Base-by-base conservation (phyloP, 2,888 invertebrate genomes). In the Dyspetes luteomarginatus region DNA sequence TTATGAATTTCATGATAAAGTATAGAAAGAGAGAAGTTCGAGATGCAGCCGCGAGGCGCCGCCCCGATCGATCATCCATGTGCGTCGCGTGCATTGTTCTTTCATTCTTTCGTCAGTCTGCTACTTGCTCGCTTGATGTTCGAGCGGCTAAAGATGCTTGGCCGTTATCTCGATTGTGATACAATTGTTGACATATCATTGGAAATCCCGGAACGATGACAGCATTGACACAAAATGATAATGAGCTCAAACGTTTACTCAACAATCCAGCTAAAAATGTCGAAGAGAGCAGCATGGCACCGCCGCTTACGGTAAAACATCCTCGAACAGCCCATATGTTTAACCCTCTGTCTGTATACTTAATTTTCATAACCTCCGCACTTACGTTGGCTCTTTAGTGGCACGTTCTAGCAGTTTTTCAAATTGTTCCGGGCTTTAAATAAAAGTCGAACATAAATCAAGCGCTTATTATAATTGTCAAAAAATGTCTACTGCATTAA, bases 211-310 rank as follows among this genome's bases (percentile, higher is more conserved):
- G 19, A 60, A 78, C 78, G 65, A 86, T 86, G 86, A 80, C 84
- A 43, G 76, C 83, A n/a, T 19, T 65, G 12, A 45, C 71, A n/a
- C 86, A 86, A 73, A 85, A 82, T 30, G 88, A 89, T 52, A 86
- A 89, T 65, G 91, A 91, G 69, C 75, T 91, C 15, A 91, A 89
- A 55, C 85, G 86, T 56, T 81, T 91, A 55, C 82, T 91, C 0
- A 83, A 82, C 75, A 90, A 86, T 68, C 90, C 90, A 0, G 86
- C 83, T 0, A 91, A 86, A 88, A 89, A 88, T 89, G 86, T 82
- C 12, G 89, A 91, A 3, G 90, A 91, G 5, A 86, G 86, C n/a
- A 84, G 86, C 2, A 91, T 91, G 90, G 90, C 89, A 28, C 91
- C 90, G 12, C 91, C 91, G 12, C 86, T 87, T 15, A 86, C 90